Evolutionary conservation across 2,888 invertebrate species (phyloP).

Genomic region (Ennomos quercinarius): DNA sequence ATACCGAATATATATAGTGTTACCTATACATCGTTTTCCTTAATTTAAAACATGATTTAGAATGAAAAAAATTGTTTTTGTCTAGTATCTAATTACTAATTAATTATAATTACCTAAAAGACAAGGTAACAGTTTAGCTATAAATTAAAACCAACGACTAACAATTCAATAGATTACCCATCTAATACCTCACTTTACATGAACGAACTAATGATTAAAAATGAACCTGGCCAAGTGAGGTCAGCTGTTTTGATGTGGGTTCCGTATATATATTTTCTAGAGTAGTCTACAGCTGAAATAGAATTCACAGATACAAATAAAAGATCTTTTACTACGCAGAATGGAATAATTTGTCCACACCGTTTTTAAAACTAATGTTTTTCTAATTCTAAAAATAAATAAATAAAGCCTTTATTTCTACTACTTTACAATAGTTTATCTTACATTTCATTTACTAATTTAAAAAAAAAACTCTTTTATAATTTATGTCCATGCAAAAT

Average conservation of each 20-base stretch:
- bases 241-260: background rate
- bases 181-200: slow-evolving; percentile 20
- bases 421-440: no score
- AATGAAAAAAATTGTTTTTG: background rate
- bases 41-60: background rate
- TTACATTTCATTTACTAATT: no score
- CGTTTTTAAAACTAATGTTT: no score
- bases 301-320: no score
- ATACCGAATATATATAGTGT: no score
- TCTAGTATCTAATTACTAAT: slow-evolving; percentile 25
- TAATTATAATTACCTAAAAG: slow-evolving; percentile 17
- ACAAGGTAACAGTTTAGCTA: slow-evolving; percentile 7
- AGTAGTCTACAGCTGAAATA: no score
- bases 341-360: no score
- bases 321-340: no score
- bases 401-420: no score
- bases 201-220: slow-evolving; percentile 12
- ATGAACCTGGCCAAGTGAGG: background rate
- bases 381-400: no score
- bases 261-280: slow-evolving; percentile 8
- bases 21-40: slow-evolving; percentile 2
- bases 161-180: slow-evolving; percentile 23
- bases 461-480: no score
- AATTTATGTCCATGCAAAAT: no score
- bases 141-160: slow-evolving; percentile 15